Conservation (phyloP, 2,113 vertebrate species). For the Condylura cristata region DNA sequence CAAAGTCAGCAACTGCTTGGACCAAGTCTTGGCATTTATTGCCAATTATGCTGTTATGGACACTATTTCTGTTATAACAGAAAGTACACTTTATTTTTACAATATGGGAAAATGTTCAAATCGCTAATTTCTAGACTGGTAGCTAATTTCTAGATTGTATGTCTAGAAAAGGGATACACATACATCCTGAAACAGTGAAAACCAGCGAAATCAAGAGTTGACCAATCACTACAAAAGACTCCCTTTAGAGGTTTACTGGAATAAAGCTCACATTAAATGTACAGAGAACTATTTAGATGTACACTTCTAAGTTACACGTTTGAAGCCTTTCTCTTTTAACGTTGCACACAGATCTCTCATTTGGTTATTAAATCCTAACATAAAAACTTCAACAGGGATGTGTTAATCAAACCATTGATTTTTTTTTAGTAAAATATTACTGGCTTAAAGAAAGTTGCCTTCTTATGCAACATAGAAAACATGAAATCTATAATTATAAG, state of each 20-base stretch:
- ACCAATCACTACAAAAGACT: constrained; percentile 13
- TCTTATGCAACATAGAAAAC: constrained; percentile 1
- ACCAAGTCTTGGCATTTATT: constrained; percentile 20
- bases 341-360: background rate
- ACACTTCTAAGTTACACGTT: constrained; percentile 30
- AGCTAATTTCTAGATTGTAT: background rate
- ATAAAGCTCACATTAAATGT: constrained; percentile 54
- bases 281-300: constrained; percentile 34
- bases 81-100: constrained; percentile 19
- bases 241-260: background rate
- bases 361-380: constrained; percentile 50
- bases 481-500: constrained; percentile 51
- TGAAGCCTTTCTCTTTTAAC: constrained; percentile 42
- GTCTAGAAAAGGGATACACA: background rate
- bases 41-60: constrained; percentile 14
- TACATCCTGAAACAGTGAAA: background rate
- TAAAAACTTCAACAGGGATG: constrained; percentile 46
- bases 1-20: constrained; percentile 58
- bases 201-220: background rate
- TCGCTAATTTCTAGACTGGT: constrained; percentile 4
- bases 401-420: constrained; percentile 40
- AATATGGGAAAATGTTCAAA: background rate
- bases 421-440: constrained; percentile 37
- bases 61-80: background rate
- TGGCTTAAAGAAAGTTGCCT: constrained; percentile 54